Conservation (phyloP, 2,888 invertebrate species). For the Pterobdella sp. region DNA sequence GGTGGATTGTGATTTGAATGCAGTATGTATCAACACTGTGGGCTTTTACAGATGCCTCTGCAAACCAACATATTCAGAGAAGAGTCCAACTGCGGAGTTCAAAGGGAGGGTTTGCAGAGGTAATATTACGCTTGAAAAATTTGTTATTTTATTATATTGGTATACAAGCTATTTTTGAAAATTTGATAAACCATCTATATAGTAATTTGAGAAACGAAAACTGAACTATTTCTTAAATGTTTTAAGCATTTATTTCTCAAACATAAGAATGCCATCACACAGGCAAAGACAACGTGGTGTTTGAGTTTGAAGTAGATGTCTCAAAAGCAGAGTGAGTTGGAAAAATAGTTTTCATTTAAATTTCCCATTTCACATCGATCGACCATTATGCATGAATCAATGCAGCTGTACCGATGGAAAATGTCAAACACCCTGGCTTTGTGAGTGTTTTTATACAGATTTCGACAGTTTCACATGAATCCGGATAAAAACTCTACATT, state of each 20-base stretch:
- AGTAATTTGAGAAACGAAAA: too few relatives aligned
- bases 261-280: too few relatives aligned
- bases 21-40: conserved; percentile 18
- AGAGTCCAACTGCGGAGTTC: not conserved
- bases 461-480: too few relatives aligned
- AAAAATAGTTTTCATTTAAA: not conserved
- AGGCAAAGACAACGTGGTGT: conserved; percentile 16
- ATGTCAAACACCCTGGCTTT: conserved; percentile 1
- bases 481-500: not conserved
- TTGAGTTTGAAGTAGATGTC: conserved; percentile 21
- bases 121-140: not conserved
- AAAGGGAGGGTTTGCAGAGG: conserved; percentile 17
- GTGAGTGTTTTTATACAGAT: not conserved
- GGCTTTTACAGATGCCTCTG: conserved; percentile 26
- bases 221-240: not conserved
- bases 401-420: conserved; percentile 3
- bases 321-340: not conserved
- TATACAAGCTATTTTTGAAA: too few relatives aligned
- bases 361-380: too few relatives aligned
- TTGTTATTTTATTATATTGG: not conserved
- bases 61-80: conserved; percentile 7
- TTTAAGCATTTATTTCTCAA: not conserved
- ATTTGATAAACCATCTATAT: too few relatives aligned
- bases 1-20: conserved; percentile 23
- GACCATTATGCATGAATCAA: not conserved